phyloP scores from a whole-genome alignment of 2,797 vertebrate genomes.

The Miichthys miiuy region DNA sequence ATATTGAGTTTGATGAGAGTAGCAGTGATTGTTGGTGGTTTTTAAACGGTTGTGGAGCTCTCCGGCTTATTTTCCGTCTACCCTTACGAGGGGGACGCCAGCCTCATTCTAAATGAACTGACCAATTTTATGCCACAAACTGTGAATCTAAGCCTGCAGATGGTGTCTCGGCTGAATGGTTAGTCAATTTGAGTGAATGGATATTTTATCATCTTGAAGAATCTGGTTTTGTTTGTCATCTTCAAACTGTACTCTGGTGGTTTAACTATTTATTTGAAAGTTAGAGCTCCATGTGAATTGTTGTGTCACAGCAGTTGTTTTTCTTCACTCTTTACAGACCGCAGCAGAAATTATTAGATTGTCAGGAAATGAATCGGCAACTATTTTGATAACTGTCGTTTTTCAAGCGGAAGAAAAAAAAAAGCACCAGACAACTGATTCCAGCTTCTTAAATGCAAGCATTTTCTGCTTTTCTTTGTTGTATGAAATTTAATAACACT shows the following conservation, averaged over 20 bases:
- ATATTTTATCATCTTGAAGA: slow-evolving; percentile 14
- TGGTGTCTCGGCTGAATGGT: slow-evolving; percentile 5
- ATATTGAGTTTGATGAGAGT: slow-evolving; percentile 18
- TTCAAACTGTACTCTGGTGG: slow-evolving; percentile 2
- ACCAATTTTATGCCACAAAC: neutral
- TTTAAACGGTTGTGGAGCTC: neutral
- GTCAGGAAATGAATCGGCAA: neutral
- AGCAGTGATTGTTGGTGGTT: slow-evolving; percentile 13
- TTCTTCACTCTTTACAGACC: neutral
- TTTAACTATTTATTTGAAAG: slow-evolving; percentile 26
- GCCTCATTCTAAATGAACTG: slow-evolving; percentile 14
- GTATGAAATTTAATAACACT: neutral
- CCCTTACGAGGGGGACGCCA: neutral
- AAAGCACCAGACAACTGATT: neutral
- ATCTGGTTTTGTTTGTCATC: slow-evolving; percentile 17
- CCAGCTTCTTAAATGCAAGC: neutral
- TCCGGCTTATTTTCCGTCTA: neutral
- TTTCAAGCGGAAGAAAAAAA: neutral
- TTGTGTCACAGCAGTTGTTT: slow-evolving; percentile 1
- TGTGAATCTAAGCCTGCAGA: slow-evolving; percentile 6
- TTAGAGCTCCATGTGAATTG: neutral
- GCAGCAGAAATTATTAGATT: neutral
- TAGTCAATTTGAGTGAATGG: neutral
- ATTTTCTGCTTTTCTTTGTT: neutral
- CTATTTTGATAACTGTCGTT: neutral